These are phyloP conservation scores for Eurois occulta DNA, from an alignment of 2,888 invertebrate species.

Conservation along the genomic window DNA sequence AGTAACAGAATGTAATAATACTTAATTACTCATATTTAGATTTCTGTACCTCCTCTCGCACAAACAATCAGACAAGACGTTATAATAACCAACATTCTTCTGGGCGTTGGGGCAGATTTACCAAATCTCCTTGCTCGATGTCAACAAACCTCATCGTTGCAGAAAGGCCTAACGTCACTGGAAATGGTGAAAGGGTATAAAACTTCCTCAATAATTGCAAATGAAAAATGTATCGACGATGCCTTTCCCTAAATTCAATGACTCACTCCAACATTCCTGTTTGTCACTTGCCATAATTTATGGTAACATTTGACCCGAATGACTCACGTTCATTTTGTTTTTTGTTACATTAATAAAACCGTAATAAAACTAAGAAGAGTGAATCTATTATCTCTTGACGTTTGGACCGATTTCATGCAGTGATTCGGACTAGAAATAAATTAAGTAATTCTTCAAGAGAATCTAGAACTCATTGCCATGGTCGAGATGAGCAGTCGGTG, in stretches of 20 bases:
- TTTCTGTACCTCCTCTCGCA: not conserved
- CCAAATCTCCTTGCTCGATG: not conserved
- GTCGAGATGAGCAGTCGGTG: not conserved
- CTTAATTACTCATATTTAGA: too few relatives aligned
- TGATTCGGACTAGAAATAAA: constrained; percentile 26
- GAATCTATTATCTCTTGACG: constrained; percentile 37
- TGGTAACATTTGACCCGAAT: constrained; percentile 58
- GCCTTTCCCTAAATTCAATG: constrained; percentile 32
- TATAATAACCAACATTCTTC: too few relatives aligned
- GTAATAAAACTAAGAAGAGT: constrained; percentile 39
- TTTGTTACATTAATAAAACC: constrained; percentile 43
- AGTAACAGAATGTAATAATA: too few relatives aligned
- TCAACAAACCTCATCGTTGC: not conserved
- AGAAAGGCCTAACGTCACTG: not conserved
- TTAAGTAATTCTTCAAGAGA: not conserved
- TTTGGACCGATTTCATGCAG: constrained; percentile 15
- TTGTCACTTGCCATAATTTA: constrained; percentile 43
- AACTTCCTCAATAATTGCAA: not conserved
- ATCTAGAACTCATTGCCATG: constrained; percentile 12
- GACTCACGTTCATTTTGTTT: constrained; percentile 55
- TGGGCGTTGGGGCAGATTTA: not conserved
- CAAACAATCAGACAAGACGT: not conserved
- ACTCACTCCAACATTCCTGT: constrained; percentile 45
- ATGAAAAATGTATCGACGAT: constrained; percentile 10
- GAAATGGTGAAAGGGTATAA: not conserved